Base-by-base conservation (phyloP, 1,140 invertebrate species). In the Pararge aegeria region DNA sequence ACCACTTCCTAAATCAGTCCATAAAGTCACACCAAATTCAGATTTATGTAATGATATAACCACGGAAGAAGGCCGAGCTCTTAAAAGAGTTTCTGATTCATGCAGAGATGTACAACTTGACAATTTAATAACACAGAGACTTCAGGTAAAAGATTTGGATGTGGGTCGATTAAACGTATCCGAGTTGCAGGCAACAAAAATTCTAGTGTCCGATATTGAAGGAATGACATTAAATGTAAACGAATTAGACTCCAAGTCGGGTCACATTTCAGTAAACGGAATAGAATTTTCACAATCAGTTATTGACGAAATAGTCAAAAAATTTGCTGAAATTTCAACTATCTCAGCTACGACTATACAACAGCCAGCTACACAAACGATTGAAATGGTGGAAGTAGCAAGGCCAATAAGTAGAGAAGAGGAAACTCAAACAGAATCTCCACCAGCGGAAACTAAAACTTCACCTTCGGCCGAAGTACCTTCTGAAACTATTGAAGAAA, bases 131-230 rank as follows among this genome's bases (percentile, higher is more conserved):
- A 92, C 80, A 58, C 91, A 92, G 72, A 92, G 90, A 63, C 78
- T 96, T 21, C 93, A 95, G 81, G 93, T 95, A 0, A 83, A 86
- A n/a, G 94, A 96, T 72, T 88, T 96, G 44, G 94, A 95, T 66
- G 95, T 96, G 0, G 94, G 95, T 24, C 91, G 94, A 61, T 68
- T 96, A 20, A 95, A 92, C 66, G 95, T 96, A 5, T 93, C 93
- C 20, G 94, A 95, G 66, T 78, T 96, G 15, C 93, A 95, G 74
- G 95, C 95, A 0, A 93, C 93, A 34, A 95, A 94, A 78, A 95
- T 96, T 49, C 87, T 93, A 13, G 95, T 95, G 0, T 96, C 95
- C 0, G 95, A 96, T 76, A 93, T 96, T 30, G 95, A 96, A 74
- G 93, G 94, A 1, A 90, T 92, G 34, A 92, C 93, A 3, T 90